Evolutionary conservation across 2,113 vertebrate genomes (phyloP), one percentile per base, ranked within the genome.

Genomic region (Antechinus stuartii): DNA sequence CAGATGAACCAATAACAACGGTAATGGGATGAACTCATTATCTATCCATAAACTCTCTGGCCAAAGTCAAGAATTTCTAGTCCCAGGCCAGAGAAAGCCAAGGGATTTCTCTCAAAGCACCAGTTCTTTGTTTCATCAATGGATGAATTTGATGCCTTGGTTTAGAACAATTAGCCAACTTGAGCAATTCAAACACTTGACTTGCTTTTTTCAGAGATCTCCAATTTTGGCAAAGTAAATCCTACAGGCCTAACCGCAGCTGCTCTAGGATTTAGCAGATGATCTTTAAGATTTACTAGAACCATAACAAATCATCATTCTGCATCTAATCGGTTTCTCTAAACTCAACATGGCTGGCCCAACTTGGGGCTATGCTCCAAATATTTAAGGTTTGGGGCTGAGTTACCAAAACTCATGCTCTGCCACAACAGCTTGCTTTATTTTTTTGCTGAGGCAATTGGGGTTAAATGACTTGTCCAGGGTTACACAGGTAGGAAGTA

Each of bases 81-180:
- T 11, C 35, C 61, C 30, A 76, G 61, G 14, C 30, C 57, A 35
- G 30, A 3, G 27, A 68, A 68, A 11, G 27, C 27, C 9, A 14
- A 61, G 27, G 27, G 57, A 61, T 11, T 61, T 61, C 57, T 61
- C 57, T 61, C 27, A 68, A 68, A 68, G 30, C 3, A 16, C 30
- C 23, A 68, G 61, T 68, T 35, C 30, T 1, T 5, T n/a, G 35
- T 76, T n/a, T 76, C 1, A 1, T 76, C 30, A 76, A 95, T 12
- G 25, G 91, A 93, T 12, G 25, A 92, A 16, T 12, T 96, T 94
- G 24, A 53, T 93, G 94, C 61, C 92, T 10, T 68, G 61, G 54
- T 93, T 56, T 35, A 23, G 92, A 24, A 91, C 49, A 84, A 54
- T 24, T 52, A 42, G 0, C 35, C 35, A 42, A 84, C 19, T 84